Conservation (phyloP, 2,113 vertebrate genomes). For the Euleptes europaea region DNA sequence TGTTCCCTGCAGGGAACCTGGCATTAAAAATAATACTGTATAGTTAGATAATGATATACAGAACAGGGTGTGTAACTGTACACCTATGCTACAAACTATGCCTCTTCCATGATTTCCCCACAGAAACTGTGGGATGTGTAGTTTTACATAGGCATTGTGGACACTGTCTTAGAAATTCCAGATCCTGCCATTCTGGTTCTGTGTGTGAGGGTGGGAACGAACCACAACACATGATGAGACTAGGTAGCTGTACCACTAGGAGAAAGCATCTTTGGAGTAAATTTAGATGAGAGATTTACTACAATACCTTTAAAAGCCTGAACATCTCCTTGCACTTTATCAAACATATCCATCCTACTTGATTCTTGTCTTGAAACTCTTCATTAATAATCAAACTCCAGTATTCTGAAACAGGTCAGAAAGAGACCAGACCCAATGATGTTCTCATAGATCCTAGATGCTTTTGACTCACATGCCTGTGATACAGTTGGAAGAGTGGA, state of each 20-base stretch:
- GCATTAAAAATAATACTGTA: too few relatives aligned
- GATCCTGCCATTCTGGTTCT: neutral
- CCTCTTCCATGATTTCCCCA: too few relatives aligned
- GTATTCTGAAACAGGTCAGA: neutral
- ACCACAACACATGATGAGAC: neutral
- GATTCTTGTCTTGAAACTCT: neutral
- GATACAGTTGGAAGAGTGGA: neutral
- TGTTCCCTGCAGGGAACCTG: too few relatives aligned
- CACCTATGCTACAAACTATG: too few relatives aligned
- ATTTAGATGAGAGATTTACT: neutral
- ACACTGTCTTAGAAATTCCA: too few relatives aligned
- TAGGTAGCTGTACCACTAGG: neutral
- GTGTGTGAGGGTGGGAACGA: too few relatives aligned
- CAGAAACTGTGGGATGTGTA: too few relatives aligned
- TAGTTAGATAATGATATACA: too few relatives aligned
- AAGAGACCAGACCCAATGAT: neutral
- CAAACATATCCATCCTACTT: neutral
- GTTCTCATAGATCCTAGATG: neutral
- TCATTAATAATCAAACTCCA: neutral
- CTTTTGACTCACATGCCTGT: neutral
- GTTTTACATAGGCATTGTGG: too few relatives aligned
- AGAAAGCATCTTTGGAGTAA: neutral
- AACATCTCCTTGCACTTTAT: neutral
- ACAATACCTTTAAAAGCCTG: neutral
- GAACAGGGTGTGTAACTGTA: too few relatives aligned